Evolutionary conservation across 2,113 vertebrate species (phyloP), one percentile per base, ranked within the genome.

Genomic region (Puffinus mauretanicus): DNA sequence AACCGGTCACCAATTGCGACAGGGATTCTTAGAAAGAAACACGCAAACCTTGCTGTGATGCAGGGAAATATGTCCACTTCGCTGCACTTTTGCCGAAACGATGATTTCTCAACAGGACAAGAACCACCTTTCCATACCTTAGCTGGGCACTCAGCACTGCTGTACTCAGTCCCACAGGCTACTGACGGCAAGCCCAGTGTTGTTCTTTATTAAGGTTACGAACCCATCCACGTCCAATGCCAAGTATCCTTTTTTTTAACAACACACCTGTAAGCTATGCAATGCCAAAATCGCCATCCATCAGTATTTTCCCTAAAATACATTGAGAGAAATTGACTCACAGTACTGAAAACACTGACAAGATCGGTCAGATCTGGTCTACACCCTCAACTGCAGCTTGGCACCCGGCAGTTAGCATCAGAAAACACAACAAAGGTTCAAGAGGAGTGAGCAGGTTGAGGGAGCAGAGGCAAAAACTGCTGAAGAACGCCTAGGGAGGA

Each of bases 1-100:
- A n/a, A 57, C 20, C 0, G 3, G 40, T 30, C n/a, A 81, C n/a
- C 7, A 46, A 2, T 1, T 18, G 16, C 3, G 3, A 46, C 13
- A 16, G 19, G 16, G 32, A 21, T 70, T 69, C 64, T n/a, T 40
- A 26, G 25, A 47, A n/a, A 62, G 24, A 61, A 55, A 40, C 36
- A 40, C 4, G 29, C 19, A 40, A 46, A 69, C 29, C 11, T 47
- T 16, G 29, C 19, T 3, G 19, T 9, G 13, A 46, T 5, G 44
- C 21, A 52, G 34, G 22, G 27, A 62, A 80, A 29, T 19, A 20
- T 0, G 20, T 17, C 32, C 18, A 11, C 32, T 67, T 34, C 4
- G 13, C 34, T 46, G 44, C 21, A 52, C 15, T 54, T 69, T 55
- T 47, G 38, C 47, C 5, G 8, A 69, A 38, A 67, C 6, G 55